Conservation (phyloP, 2,113 vertebrate species). For the Melanocharis versteri region DNA sequence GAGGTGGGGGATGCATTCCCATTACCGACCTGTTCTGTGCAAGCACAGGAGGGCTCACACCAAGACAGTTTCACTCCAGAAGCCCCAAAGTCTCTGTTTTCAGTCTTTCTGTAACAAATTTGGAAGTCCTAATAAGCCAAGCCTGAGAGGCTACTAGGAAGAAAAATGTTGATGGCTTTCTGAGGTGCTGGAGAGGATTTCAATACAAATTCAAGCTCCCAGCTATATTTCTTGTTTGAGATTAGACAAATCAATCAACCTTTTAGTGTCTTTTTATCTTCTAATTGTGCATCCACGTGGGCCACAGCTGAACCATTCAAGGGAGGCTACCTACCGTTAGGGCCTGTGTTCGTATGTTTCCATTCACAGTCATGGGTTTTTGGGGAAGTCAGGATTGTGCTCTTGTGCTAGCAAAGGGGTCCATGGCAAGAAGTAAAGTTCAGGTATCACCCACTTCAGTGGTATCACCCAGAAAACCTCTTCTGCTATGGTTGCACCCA, state of each 20-base stretch:
- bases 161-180: not conserved
- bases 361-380: not conserved
- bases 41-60: not conserved
- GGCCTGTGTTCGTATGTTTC: not conserved
- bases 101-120: not conserved
- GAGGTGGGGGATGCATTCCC: not conserved
- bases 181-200: not conserved
- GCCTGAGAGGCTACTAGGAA: not conserved
- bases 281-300: not conserved
- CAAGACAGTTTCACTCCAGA: not conserved
- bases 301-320: not conserved
- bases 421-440: not conserved
- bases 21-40: not conserved
- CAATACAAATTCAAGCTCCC: not conserved
- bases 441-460: not conserved
- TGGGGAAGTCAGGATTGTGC: not conserved
- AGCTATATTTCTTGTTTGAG: not conserved
- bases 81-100: not conserved
- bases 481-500: not conserved
- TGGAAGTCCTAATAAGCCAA: not conserved
- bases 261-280: not conserved
- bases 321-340: not conserved
- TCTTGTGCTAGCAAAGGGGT: not conserved
- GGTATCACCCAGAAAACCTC: not conserved
- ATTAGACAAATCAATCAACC: not conserved